Evolutionary conservation across 2,113 vertebrate species (phyloP).

Genomic region (Aplodontia rufa): DNA sequence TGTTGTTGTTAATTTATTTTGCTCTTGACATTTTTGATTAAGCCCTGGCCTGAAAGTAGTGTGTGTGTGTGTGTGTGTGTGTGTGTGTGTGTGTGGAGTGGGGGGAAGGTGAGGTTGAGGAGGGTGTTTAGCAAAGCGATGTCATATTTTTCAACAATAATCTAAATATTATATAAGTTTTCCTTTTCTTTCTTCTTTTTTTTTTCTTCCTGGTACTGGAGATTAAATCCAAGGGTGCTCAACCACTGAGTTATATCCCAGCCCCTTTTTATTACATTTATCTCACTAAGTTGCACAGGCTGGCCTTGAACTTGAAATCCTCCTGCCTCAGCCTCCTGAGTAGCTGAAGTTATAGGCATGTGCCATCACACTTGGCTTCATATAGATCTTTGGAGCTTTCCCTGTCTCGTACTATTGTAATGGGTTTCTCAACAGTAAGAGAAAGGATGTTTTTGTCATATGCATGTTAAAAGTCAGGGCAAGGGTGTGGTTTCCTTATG

Average conservation of each 20-base stretch:
- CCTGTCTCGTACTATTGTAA: neutral
- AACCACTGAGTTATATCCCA: too few species aligned
- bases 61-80: neutral
- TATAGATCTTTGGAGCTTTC: rapidly evolving
- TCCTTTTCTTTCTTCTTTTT: too few species aligned
- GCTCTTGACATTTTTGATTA: neutral
- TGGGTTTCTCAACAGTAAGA: neutral
- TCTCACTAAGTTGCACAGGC: too few species aligned
- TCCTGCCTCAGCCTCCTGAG: too few species aligned
- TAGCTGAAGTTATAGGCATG: too few species aligned
- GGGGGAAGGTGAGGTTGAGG: too few species aligned
- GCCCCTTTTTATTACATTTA: too few species aligned
- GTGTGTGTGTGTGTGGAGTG: too few species aligned
- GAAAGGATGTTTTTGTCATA: neutral
- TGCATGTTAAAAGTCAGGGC: neutral
- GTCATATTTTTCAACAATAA: neutral
- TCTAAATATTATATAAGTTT: neutral
- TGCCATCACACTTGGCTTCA: too few species aligned
- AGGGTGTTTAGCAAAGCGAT: neutral
- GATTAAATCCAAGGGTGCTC: too few species aligned
- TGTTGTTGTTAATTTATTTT: neutral
- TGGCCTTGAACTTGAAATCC: too few species aligned
- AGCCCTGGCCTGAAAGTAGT: neutral
- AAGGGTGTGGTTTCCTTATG: neutral
- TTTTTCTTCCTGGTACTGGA: too few species aligned